A percentile compares a stretch with the other conserved stretches of the same genome.
These are phyloP conservation scores for Archaeoteleia sp. DNA, from an alignment of 2,888 invertebrate genomes.

Conservation along the genomic window DNA sequence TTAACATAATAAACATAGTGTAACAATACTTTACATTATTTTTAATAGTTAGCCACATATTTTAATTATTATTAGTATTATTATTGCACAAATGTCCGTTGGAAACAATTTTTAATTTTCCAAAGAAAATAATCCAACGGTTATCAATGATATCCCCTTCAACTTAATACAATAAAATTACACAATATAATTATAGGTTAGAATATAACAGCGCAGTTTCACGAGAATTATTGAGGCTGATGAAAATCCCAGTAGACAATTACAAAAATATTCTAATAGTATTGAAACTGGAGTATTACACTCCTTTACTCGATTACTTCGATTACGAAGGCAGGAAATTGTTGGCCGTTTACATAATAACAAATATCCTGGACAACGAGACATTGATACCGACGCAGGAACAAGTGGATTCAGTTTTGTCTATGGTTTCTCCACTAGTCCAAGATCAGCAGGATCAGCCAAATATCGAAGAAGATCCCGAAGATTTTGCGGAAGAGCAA, in stretches of 20 bases:
- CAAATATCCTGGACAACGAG: conserved; percentile 92
- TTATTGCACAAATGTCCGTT: not conserved
- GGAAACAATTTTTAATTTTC: not conserved
- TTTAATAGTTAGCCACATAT: too few species aligned
- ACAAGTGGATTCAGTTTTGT: conserved; percentile 86
- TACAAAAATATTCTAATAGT: conserved; percentile 94
- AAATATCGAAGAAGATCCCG: conserved; percentile 83
- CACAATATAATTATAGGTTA: conserved; percentile 76
- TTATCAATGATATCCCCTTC: too few species aligned
- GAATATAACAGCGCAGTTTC: conserved; percentile 90
- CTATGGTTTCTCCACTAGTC: conserved; percentile 89
- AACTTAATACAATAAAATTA: too few species aligned
- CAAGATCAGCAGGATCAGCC: conserved; percentile 88
- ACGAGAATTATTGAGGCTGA: conserved; percentile 92
- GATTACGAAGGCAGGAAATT: conserved; percentile 91
- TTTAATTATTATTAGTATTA: not conserved
- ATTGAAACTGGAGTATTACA: conserved; percentile 90
- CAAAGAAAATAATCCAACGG: not conserved
- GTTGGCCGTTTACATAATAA: conserved; percentile 91
- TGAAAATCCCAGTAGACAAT: conserved; percentile 95
- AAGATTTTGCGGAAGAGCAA: conserved; percentile 98
- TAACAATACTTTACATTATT: too few species aligned
- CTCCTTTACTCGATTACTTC: conserved; percentile 89
- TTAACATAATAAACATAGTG: too few species aligned
- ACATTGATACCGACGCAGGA: conserved; percentile 91